Evolutionary conservation across 2,888 invertebrate species (phyloP).

Genomic region (Merodon equestris): DNA sequence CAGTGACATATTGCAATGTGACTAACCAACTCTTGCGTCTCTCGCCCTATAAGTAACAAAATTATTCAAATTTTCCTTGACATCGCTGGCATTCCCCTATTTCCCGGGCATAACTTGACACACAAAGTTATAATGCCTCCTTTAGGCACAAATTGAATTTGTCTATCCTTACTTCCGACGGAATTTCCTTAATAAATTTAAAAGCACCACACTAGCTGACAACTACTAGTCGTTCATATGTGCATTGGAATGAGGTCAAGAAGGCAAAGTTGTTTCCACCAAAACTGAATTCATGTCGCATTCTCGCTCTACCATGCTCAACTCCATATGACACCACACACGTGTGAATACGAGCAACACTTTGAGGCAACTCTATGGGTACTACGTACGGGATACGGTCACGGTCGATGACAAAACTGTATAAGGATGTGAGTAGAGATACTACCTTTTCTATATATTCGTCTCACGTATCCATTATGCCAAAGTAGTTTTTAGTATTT

Average conservation of each 20-base stretch:
- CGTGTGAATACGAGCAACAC: constrained; percentile 4
- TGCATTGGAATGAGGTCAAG: constrained; percentile 8
- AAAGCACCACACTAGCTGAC: constrained; percentile 41
- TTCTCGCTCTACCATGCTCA: background rate
- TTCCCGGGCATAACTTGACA: background rate
- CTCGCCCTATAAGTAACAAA: no score
- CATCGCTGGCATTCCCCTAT: background rate
- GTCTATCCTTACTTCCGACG: constrained; percentile 29
- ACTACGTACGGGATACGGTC: constrained; percentile 16
- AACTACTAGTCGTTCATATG: background rate
- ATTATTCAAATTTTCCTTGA: no score
- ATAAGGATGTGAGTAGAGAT: no score
- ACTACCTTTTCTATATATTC: constrained; percentile 23
- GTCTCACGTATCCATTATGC: constrained; percentile 53
- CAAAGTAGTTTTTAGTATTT: constrained; percentile 54
- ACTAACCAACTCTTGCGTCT: no score
- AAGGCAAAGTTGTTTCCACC: constrained; percentile 7
- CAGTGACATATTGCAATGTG: no score
- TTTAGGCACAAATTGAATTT: constrained; percentile 54
- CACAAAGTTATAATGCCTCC: constrained; percentile 15
- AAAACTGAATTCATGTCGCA: constrained; percentile 33
- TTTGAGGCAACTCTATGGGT: background rate
- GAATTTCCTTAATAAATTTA: constrained; percentile 57
- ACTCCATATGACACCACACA: background rate
- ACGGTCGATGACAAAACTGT: constrained; percentile 30